Evolutionary conservation across 1,140 invertebrate species (phyloP).

Genomic region (Brachionus rotundiformis): DNA sequence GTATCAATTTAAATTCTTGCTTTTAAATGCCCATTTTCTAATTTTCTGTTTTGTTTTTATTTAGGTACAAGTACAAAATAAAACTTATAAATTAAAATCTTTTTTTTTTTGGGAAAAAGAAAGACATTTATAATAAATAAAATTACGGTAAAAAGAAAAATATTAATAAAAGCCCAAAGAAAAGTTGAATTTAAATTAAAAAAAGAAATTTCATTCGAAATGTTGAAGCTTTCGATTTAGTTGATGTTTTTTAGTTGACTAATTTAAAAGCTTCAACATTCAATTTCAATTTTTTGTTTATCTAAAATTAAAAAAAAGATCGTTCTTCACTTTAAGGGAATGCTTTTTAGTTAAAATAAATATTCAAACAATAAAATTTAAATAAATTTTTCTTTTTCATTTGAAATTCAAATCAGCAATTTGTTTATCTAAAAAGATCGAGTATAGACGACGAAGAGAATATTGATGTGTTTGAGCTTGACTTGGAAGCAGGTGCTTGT

Average conservation of each 20-base stretch:
- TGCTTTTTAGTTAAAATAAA: constrained; percentile 44
- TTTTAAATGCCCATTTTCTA: background rate
- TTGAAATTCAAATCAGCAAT: constrained; percentile 23
- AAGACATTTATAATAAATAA: constrained; percentile 30
- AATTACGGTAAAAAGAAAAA: constrained; percentile 31
- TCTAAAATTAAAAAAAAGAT: background rate
- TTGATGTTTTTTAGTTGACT: background rate
- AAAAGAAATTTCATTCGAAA: background rate
- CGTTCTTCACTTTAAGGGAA: constrained; percentile 31
- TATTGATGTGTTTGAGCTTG: constrained; percentile 48
- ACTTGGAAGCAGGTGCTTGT: constrained; percentile 1
- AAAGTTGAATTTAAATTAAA: background rate
- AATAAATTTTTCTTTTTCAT: constrained; percentile 11
- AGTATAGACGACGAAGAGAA: constrained; percentile 50
- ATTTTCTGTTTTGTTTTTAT: background rate
- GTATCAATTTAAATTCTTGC: constrained; percentile 2
- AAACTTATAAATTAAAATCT: background rate
- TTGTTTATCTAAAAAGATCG: constrained; percentile 47
- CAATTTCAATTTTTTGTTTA: background rate
- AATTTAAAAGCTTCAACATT: constrained; percentile 15
- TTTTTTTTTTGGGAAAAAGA: background rate
- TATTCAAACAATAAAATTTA: constrained; percentile 10
- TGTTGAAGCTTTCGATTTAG: constrained; percentile 3
- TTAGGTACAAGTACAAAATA: background rate
- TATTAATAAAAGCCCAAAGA: background rate